Conservation (phyloP, 2,888 invertebrate species). For the Erpobdella octoculata region DNA sequence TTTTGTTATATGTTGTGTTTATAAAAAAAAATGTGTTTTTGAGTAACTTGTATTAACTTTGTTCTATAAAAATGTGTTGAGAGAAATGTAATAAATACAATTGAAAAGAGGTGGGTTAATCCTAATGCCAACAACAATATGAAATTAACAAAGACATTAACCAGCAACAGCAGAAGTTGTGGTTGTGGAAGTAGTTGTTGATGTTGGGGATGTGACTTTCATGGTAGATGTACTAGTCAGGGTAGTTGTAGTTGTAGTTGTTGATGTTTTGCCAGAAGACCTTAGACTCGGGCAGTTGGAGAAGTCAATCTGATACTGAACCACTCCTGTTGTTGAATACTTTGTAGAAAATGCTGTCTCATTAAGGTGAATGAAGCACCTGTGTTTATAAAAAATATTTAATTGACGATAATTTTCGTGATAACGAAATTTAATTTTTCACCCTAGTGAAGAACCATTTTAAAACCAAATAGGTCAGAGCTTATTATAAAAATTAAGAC, state of each 20-base stretch:
- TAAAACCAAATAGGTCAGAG: too few relatives aligned
- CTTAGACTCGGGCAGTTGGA: slow-evolving; percentile 4
- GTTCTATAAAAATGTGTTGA: too few relatives aligned
- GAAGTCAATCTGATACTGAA: slow-evolving; percentile 16
- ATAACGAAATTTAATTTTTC: too few relatives aligned
- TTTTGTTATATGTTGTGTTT: not conserved
- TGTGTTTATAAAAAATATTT: too few relatives aligned
- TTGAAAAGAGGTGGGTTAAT: too few relatives aligned
- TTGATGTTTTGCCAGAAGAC: slow-evolving; percentile 12
- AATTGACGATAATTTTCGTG: too few relatives aligned
- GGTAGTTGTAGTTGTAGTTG: slow-evolving; percentile 20
- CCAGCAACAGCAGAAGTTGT: not conserved
- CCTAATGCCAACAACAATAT: too few relatives aligned
- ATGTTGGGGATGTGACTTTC: not conserved
- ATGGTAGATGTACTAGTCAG: slow-evolving; percentile 13
- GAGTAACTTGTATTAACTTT: too few relatives aligned
- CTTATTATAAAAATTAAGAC: too few relatives aligned
- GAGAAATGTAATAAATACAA: too few relatives aligned
- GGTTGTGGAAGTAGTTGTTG: slow-evolving; percentile 22
- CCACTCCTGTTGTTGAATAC: slow-evolving; percentile 5
- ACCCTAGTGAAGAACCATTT: too few relatives aligned
- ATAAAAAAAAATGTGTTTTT: too few relatives aligned
- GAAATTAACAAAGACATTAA: not conserved
- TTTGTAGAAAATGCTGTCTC: not conserved
- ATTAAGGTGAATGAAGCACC: not conserved